Percentiles rank a stretch among this genome's conserved stretches.
These are phyloP conservation scores for Scaptomyza graminum DNA, from an alignment of 1,140 invertebrate genomes.

Conservation along the genomic window DNA sequence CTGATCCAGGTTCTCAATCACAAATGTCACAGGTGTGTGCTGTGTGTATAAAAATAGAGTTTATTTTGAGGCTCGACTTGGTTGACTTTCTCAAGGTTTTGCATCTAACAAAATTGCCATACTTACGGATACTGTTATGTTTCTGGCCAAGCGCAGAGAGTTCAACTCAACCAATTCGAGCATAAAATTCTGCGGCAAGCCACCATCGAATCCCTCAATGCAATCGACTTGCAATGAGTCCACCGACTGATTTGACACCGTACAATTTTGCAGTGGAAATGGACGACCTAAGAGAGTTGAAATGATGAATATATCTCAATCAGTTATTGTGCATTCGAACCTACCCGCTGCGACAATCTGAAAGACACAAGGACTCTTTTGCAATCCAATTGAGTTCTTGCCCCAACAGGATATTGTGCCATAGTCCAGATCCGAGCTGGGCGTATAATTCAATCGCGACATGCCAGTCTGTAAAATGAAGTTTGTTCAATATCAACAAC, in stretches of 20 bases:
- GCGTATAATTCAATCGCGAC: conserved; percentile 93
- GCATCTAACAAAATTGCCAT: no score
- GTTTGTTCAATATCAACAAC: conserved; percentile 11
- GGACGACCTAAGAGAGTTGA: conserved; percentile 88
- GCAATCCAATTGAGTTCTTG: conserved; percentile 91
- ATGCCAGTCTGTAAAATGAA: conserved; percentile 83
- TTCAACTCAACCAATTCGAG: conserved; percentile 89
- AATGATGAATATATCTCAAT: neutral
- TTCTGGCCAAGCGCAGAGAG: conserved; percentile 84
- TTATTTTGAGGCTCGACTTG: no score
- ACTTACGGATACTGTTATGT: conserved; percentile 79
- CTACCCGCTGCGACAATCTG: conserved; percentile 90
- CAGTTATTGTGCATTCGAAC: conserved; percentile 14
- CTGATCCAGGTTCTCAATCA: conserved; percentile 90
- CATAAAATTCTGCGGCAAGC: conserved; percentile 91
- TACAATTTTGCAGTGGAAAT: conserved; percentile 93
- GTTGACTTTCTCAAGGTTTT: neutral
- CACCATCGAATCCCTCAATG: conserved; percentile 93
- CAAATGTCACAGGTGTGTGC: conserved; percentile 87
- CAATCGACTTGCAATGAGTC: conserved; percentile 92
- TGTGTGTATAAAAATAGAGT: conserved; percentile 16
- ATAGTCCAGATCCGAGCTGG: conserved; percentile 93
- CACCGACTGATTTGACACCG: conserved; percentile 93
- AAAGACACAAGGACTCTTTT: conserved; percentile 93
- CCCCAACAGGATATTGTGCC: conserved; percentile 94